phyloP scores from a whole-genome alignment of 2,797 vertebrate species.

The Echiichthys vipera region DNA sequence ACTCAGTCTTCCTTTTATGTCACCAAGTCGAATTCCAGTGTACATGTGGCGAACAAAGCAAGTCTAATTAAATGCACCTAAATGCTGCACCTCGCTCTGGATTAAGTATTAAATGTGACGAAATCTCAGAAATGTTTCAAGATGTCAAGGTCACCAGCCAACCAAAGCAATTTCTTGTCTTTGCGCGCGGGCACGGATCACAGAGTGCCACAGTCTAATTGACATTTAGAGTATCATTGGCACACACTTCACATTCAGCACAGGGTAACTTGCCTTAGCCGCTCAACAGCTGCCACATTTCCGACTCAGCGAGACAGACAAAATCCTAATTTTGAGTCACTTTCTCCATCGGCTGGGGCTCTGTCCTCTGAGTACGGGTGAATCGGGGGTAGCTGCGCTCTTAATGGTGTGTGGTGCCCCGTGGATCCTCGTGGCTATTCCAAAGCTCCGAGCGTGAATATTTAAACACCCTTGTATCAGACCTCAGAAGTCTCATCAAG shows the following conservation, averaged over 20 bases:
- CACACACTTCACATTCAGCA: conserved; percentile 35
- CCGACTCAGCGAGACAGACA: conserved; percentile 57
- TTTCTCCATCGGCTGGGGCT: conserved; percentile 39
- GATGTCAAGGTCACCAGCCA: conserved; percentile 60
- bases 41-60: no score
- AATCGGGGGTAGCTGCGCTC: conserved; percentile 63
- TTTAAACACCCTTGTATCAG: conserved; percentile 70
- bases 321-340: conserved; percentile 60
- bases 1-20: no score
- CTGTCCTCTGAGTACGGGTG: conserved; percentile 56
- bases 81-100: conserved; percentile 9
- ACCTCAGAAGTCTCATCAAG: conserved; percentile 69
- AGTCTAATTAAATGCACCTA: conserved; percentile 13
- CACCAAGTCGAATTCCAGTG: no score
- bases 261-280: conserved; percentile 51
- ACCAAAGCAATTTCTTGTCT: conserved; percentile 7
- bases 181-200: conserved; percentile 39
- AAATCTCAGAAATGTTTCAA: conserved; percentile 29
- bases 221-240: conserved; percentile 52
- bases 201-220: conserved; percentile 51
- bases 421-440: conserved; percentile 49
- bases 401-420: conserved; percentile 61
- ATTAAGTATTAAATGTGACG: conserved; percentile 39
- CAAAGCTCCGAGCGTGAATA: conserved; percentile 72
- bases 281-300: conserved; percentile 71